Base-by-base conservation (phyloP, 2,797 vertebrate genomes). In the Hoplostethus atlanticus region DNA sequence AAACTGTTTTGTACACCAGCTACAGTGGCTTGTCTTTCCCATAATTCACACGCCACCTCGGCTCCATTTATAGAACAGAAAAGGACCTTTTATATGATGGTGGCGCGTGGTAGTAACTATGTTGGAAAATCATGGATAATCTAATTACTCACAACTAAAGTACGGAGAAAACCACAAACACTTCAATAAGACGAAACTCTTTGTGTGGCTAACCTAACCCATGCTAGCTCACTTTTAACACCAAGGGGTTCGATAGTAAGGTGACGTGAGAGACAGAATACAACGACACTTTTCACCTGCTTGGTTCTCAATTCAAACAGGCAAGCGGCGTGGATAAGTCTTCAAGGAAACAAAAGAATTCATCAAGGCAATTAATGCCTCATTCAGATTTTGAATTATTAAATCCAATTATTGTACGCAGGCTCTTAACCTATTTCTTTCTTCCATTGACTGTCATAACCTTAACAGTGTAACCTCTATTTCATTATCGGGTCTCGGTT, bases 371-470 rank as follows among this genome's bases (percentile, higher is more conserved):
- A 71, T 76, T 79, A 77, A 84, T 81, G 64, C 87, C 84, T 89
- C 92, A 93, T 94, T 94, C 93, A 94, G 93, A 89, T 70, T 86
- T 90, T 94, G 86, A 93, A 95, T 94, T 92, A 94, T 95, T 94
- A 92, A 94, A 94, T 91, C 85, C 92, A 94, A 93, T 93, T 93
- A 94, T 93, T 87, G 82, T 82, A 86, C 71, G 74, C 85, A 70
- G 61, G 82, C 89, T 89, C 64, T 59, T 94, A 93, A 94, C 95
- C 94, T 83, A 94, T 92, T 94, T 94, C 87, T 77, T 71, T 73
- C 81, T 87, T 83, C 57, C 71, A 70, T 50, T 87, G 86, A 91
- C 86, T 83, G 86, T 81, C 84, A 87, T 86, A 91, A 65, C 81
- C 68, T 55, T 3, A 72, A 76, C 53, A 58, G 71, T 64, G 71